A percentile compares a stretch with the other conserved stretches of the same genome.
These are phyloP conservation scores for Lymantria dispar DNA, from an alignment of 2,888 invertebrate genomes.

Conservation along the genomic window DNA sequence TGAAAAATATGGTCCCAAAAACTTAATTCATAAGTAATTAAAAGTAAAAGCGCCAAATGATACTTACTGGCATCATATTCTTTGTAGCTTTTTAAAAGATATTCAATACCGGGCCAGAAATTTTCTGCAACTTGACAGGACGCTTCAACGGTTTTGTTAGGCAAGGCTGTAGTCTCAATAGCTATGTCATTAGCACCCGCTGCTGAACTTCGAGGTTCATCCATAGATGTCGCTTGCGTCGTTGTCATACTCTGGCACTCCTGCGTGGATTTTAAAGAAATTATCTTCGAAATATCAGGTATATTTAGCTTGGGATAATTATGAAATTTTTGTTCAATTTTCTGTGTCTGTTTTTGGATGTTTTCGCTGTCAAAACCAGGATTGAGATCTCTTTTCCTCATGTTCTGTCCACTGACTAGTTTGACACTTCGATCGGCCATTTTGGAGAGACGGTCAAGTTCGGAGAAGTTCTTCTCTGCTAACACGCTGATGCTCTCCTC, in stretches of 20 bases:
- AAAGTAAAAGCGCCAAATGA: neutral
- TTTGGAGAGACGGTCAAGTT: conserved; percentile 68
- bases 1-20: too few relatives aligned
- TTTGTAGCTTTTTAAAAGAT: conserved; percentile 75
- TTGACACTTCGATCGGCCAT: conserved; percentile 75
- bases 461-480: conserved; percentile 74
- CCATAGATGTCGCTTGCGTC: conserved; percentile 69
- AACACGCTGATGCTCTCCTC: conserved; percentile 62
- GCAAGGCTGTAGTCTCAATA: conserved; percentile 8
- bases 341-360: conserved; percentile 47
- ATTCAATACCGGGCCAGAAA: conserved; percentile 77
- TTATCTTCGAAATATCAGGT: conserved; percentile 68
- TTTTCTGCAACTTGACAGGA: conserved; percentile 47
- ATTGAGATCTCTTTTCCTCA: conserved; percentile 60
- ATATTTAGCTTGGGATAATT: conserved; percentile 62
- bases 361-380: conserved; percentile 71
- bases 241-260: conserved; percentile 40
- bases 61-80: conserved; percentile 78
- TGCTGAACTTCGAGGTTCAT: conserved; percentile 63
- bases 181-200: conserved; percentile 50
- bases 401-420: conserved; percentile 61
- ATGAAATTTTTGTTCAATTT: conserved; percentile 31
- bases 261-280: conserved; percentile 57
- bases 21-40: too few relatives aligned
- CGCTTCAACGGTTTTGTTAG: conserved; percentile 38